Base-by-base conservation (phyloP, 2,113 vertebrate genomes). In the Stegastes partitus region DNA sequence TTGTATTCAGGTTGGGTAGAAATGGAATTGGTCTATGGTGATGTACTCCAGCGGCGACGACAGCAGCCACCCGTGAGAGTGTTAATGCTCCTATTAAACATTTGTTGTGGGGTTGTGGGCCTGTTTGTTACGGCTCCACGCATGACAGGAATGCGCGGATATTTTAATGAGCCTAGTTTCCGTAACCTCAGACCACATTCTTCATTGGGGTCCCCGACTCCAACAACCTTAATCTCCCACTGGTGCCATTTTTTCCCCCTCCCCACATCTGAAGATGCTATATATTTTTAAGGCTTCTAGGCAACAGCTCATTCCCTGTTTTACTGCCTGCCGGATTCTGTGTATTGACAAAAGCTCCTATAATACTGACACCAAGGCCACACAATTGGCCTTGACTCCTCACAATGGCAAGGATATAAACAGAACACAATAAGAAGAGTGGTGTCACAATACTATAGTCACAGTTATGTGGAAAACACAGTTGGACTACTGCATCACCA, bases 21-120 rank as follows among this genome's bases (percentile, higher is more conserved):
- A 68, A 74, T 65, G 64, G 80, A 85, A 87, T 64, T 14, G 55
- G 79, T 73, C 66, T 18, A 1, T 4, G 47, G 57, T 81, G 79
- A 90, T 83, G 83, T 62, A 69, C 87, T 82, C 34, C 31, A 15
- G 74, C 75, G 49, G 59, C 58, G 39, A 44, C 15, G 77, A 71
- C 77, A 69, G 82, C 16, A 64, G 85, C 86, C 86, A 61, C 71
- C 82, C 61, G 31, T 55, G 44, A 21, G 50, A 67, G 55, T 47
- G 63, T 70, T 87, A 87, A 85, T 83, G 86, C 55, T 61, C 44
- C 69, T 87, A 85, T 90, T 89, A 89, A 86, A 83, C 81, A 85
- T 77, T 65, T 63, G 75, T 68, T 80, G 78, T 81, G 70, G 84
- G 80, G 77, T 56, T 68, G 63, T 19, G 67, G 67, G 79, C 66